These are phyloP conservation scores for Notarius lentiginosus DNA, from an alignment of 2,113 vertebrate genomes.

Conservation along the genomic window DNA sequence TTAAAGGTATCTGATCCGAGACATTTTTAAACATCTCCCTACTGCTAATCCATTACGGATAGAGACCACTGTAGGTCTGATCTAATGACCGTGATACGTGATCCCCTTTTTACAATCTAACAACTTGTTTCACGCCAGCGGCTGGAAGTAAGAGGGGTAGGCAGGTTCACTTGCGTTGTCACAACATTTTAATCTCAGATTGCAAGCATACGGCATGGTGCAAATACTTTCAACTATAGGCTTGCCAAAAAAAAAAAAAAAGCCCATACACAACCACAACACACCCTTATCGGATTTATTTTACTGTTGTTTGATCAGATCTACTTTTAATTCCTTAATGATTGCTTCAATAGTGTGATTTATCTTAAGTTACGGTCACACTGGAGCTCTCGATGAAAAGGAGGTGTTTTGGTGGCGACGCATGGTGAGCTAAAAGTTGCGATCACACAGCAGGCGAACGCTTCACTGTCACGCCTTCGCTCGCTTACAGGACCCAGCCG, in stretches of 20 bases:
- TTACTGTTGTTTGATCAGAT: not conserved
- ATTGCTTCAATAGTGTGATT: not conserved
- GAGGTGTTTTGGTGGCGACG: too few species aligned
- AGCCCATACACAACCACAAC: not conserved
- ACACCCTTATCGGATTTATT: not conserved
- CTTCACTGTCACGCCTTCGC: too few species aligned
- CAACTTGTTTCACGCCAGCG: constrained; percentile 58
- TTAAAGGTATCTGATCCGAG: constrained; percentile 55
- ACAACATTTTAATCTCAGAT: not conserved
- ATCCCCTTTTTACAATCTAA: constrained; percentile 61
- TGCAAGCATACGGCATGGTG: not conserved
- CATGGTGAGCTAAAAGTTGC: too few species aligned
- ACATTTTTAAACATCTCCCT: constrained; percentile 44
- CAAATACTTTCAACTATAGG: not conserved
- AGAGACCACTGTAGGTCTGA: constrained; percentile 48
- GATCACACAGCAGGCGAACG: too few species aligned
- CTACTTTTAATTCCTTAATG: not conserved
- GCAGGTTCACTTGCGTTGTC: not conserved
- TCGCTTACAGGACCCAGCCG: too few species aligned
- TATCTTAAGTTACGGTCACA: not conserved
- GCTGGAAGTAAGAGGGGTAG: constrained; percentile 35
- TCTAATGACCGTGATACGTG: constrained; percentile 60
- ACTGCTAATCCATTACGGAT: constrained; percentile 65
- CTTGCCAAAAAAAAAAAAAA: not conserved
- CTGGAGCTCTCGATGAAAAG: too few species aligned